Evolutionary conservation across 2,888 invertebrate genomes (phyloP).

Genomic region (Acrocera orbiculus): DNA sequence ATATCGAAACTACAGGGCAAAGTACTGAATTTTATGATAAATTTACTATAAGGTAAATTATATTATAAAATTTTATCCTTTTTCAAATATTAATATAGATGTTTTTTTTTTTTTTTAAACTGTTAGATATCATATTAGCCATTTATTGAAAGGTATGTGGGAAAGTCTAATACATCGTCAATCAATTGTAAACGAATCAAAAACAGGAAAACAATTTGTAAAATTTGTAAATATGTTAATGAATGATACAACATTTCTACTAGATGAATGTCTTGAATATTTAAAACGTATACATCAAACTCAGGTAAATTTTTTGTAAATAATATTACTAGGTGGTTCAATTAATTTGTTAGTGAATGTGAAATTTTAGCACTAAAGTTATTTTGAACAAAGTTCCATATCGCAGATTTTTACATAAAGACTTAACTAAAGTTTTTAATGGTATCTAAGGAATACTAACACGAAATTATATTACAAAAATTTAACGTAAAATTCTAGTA

Average conservation of each 20-base stretch:
- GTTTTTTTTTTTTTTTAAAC: constrained; percentile 1
- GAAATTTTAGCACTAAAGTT: too few relatives aligned
- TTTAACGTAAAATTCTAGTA: too few relatives aligned
- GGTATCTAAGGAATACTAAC: too few relatives aligned
- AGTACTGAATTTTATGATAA: constrained; percentile 99
- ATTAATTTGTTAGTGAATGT: too few relatives aligned
- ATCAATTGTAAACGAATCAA: constrained; percentile 80
- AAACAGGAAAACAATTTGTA: constrained; percentile 80
- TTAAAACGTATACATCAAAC: constrained; percentile 74
- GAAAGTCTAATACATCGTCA: constrained; percentile 69
- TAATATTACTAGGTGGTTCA: too few relatives aligned
- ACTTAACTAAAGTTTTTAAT: too few relatives aligned
- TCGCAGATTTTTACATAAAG: too few relatives aligned
- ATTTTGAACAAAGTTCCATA: too few relatives aligned
- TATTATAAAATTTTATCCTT: neutral
- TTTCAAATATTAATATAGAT: neutral
- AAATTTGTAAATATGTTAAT: constrained; percentile 93
- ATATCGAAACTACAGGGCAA: constrained; percentile 93
- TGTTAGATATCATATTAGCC: constrained; percentile 74
- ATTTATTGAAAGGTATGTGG: constrained; percentile 95
- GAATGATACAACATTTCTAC: constrained; percentile 92
- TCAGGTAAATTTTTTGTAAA: constrained; percentile 53
- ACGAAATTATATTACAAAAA: too few relatives aligned
- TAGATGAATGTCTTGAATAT: constrained; percentile 90
- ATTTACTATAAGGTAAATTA: constrained; percentile 70